Evolutionary conservation across 2,888 invertebrate species (phyloP).

Genomic region (Lymantria monacha): DNA sequence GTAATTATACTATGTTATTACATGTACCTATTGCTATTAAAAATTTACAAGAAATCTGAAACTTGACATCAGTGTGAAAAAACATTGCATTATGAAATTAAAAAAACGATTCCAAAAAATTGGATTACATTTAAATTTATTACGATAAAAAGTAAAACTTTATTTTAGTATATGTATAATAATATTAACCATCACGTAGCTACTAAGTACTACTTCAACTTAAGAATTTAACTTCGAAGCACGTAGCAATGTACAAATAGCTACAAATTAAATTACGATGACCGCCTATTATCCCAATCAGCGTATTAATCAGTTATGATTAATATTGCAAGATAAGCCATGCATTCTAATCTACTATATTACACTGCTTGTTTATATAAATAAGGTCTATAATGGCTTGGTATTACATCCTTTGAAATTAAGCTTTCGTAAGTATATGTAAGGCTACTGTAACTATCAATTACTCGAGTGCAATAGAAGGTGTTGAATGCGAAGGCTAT

Average conservation of each 20-base stretch:
- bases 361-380: background rate
- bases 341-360: background rate
- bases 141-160: too few species aligned
- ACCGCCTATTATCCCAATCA: slow-evolving; percentile 14
- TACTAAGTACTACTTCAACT: background rate
- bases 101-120: too few species aligned
- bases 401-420: background rate
- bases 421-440: background rate
- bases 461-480: slow-evolving; percentile 4
- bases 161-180: too few species aligned
- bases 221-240: background rate
- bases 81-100: too few species aligned
- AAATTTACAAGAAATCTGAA: too few species aligned
- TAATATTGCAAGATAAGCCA: slow-evolving; percentile 15
- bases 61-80: too few species aligned
- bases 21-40: too few species aligned
- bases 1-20: too few species aligned
- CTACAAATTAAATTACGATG: slow-evolving; percentile 26
- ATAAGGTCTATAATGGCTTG: background rate
- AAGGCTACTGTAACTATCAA: slow-evolving; percentile 1
- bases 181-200: too few species aligned
- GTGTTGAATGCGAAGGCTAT: background rate
- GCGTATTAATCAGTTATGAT: slow-evolving; percentile 25
- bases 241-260: slow-evolving; percentile 3
- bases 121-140: too few species aligned